phyloP scores from a whole-genome alignment of 2,888 invertebrate genomes.

The Tanytarsus gracilentus region DNA sequence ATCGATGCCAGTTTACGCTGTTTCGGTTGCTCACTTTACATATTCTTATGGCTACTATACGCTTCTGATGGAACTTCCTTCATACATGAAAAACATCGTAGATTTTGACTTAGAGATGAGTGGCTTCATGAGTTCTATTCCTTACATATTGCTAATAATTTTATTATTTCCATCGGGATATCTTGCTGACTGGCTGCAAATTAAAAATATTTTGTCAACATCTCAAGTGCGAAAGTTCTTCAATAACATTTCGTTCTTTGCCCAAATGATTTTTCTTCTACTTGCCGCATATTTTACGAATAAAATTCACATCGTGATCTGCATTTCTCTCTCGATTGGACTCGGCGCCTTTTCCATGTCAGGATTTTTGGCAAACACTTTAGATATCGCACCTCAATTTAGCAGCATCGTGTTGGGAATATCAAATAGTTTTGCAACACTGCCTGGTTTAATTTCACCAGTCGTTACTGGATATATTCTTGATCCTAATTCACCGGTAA shows the following conservation, averaged over 20 bases:
- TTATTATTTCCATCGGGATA: constrained; percentile 65
- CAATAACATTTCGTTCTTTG: constrained; percentile 13
- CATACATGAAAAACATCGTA: constrained; percentile 63
- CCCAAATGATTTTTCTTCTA: constrained; percentile 17
- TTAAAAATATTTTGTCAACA: constrained; percentile 49
- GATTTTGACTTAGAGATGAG: constrained; percentile 59
- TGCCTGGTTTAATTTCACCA: constrained; percentile 73
- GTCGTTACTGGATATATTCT: constrained; percentile 63
- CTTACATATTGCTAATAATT: constrained; percentile 71
- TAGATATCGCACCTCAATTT: constrained; percentile 77
- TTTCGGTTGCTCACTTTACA: constrained; percentile 64
- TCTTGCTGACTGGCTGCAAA: constrained; percentile 61
- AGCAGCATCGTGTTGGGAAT: constrained; percentile 77
- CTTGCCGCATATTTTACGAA: constrained; percentile 6
- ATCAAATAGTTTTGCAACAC: constrained; percentile 72
- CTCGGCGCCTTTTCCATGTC: constrained; percentile 19
- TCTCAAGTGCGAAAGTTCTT: constrained; percentile 48
- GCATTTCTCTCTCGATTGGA: constrained; percentile 4
- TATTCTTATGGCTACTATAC: constrained; percentile 80
- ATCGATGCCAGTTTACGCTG: constrained; percentile 66
- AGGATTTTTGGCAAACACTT: constrained; percentile 53
- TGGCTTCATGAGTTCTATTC: constrained; percentile 67
- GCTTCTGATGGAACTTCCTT: constrained; percentile 62
- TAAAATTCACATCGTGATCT: background rate
- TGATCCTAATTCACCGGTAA: constrained; percentile 55